Conservation (phyloP, 1,140 invertebrate species). For the Dreissena polymorpha region DNA sequence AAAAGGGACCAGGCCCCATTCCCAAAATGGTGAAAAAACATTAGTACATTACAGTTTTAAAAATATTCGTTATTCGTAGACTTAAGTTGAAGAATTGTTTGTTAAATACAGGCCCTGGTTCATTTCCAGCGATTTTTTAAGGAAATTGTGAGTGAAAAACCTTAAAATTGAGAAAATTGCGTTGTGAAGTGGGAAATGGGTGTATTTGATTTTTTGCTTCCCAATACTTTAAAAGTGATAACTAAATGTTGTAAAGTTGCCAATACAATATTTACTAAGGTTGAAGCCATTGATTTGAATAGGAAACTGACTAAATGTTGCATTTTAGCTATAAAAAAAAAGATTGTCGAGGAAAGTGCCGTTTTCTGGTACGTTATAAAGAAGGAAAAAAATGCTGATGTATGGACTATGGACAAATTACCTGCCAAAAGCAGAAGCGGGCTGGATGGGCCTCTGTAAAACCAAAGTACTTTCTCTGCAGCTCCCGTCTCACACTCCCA, state of each 20-base stretch:
- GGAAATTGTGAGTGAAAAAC: not conserved
- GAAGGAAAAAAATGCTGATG: no score
- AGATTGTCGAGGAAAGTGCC: not conserved
- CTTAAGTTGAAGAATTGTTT: no score
- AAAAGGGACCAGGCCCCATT: no score
- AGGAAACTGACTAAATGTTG: no score
- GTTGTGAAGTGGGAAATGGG: no score
- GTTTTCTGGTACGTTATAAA: no score
- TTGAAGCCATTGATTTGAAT: not conserved
- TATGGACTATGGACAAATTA: not conserved
- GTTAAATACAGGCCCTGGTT: no score
- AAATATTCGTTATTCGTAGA: not conserved
- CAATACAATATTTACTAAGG: not conserved
- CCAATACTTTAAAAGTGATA: no score
- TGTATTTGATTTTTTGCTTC: no score
- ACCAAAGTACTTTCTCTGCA: conserved; percentile 55
- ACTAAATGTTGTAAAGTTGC: not conserved
- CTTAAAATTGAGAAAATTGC: no score
- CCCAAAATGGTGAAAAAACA: not conserved
- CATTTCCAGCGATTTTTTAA: not conserved
- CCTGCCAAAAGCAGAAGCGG: conserved; percentile 56
- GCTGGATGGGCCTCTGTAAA: conserved; percentile 56
- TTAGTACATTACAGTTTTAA: not conserved
- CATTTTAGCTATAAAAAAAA: not conserved
- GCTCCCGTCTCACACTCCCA: conserved; percentile 34